Percentiles rank a stretch among this genome's conserved stretches.
These are phyloP conservation scores for Aphelinus atriplicis DNA, from an alignment of 1,140 invertebrate genomes.

Conservation along the genomic window DNA sequence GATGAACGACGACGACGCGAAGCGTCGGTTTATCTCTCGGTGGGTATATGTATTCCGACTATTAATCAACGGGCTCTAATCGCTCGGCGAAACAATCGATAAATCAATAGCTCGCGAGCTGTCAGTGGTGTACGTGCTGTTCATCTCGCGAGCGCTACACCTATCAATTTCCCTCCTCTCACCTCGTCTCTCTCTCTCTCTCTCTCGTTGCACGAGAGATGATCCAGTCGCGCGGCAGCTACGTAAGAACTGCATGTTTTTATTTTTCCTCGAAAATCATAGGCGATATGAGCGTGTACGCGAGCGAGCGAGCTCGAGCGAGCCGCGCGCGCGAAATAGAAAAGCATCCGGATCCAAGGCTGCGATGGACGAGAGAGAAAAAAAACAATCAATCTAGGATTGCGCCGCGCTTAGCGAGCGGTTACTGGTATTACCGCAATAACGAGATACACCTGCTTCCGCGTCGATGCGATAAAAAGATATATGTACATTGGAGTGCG, in stretches of 20 bases:
- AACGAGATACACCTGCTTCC: constrained; percentile 40
- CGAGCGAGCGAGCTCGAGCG: too few species aligned
- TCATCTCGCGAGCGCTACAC: neutral
- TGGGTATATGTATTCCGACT: constrained; percentile 22
- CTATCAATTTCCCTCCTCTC: neutral
- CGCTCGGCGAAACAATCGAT: constrained; percentile 43
- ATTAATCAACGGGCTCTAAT: constrained; percentile 51
- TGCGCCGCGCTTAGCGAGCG: neutral
- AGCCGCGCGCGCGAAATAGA: too few species aligned
- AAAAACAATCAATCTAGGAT: neutral
- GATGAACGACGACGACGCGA: constrained; percentile 35
- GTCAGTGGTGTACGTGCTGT: neutral
- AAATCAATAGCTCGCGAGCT: constrained; percentile 48
- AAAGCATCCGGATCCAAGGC: neutral
- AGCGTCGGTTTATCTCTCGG: constrained; percentile 34
- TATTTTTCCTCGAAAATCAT: neutral
- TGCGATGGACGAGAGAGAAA: neutral
- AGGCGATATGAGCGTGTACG: neutral
- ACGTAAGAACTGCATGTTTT: neutral
- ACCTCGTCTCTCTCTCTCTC: neutral
- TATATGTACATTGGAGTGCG: too few species aligned
- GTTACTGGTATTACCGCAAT: neutral
- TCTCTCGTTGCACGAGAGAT: too few species aligned
- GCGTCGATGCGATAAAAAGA: constrained; percentile 40
- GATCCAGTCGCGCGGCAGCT: too few species aligned